These are phyloP conservation scores for Hemistola chrysoprasaria DNA, from an alignment of 2,888 invertebrate species.

Conservation along the genomic window DNA sequence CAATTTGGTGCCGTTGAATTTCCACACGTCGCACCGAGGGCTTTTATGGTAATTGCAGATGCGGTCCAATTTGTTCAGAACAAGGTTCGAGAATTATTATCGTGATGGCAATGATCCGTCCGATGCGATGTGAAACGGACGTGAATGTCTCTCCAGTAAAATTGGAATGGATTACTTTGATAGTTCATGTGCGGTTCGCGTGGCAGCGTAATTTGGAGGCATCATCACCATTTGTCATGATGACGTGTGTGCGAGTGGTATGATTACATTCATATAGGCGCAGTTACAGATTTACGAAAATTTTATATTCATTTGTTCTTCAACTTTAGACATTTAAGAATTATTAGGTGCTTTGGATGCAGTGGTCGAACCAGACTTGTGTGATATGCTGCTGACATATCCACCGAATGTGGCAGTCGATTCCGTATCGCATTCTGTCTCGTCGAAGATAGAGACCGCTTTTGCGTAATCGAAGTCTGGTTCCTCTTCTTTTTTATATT, in stretches of 20 bases:
- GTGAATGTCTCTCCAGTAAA: conserved; percentile 51
- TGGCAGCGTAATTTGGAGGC: conserved; percentile 47
- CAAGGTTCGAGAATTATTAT: conserved; percentile 55
- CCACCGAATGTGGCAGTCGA: conserved; percentile 25
- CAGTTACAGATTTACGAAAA: conserved; percentile 7
- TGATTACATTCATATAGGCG: conserved; percentile 8
- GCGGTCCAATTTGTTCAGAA: conserved; percentile 58
- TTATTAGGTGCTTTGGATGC: too few species aligned
- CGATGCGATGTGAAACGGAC: conserved; percentile 46
- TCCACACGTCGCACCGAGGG: conserved; percentile 44
- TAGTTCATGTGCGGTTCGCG: conserved; percentile 60
- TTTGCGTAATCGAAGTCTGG: conserved; percentile 34
- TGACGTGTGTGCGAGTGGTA: conserved; percentile 19
- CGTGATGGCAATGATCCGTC: conserved; percentile 43
- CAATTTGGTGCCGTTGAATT: conserved; percentile 50
- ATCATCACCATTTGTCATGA: conserved; percentile 49
- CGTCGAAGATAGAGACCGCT: conserved; percentile 24
- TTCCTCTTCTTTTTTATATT: conserved; percentile 28
- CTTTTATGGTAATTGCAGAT: conserved; percentile 55
- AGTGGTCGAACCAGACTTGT: background rate
- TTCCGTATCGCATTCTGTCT: conserved; percentile 29
- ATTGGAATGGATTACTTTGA: conserved; percentile 61
- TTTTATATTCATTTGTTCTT: too few species aligned
- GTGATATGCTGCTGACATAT: background rate
- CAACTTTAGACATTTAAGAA: too few species aligned